Percentiles rank a stretch among this genome's conserved stretches.
These are phyloP conservation scores for Sceloporus undulatus DNA, from an alignment of 2,113 vertebrate genomes.

Conservation along the genomic window DNA sequence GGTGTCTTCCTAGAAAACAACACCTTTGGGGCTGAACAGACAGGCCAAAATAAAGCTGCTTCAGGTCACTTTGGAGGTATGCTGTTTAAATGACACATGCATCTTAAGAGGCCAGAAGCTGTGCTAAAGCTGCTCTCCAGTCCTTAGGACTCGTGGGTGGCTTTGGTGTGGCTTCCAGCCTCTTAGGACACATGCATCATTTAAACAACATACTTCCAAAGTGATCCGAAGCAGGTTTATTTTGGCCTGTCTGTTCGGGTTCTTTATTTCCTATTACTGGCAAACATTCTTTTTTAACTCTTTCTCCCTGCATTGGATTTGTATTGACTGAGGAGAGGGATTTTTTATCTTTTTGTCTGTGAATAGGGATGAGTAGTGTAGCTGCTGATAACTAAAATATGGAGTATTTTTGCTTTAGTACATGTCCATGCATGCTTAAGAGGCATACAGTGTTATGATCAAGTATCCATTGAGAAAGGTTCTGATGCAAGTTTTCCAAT, in stretches of 20 bases:
- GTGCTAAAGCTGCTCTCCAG: too few relatives aligned
- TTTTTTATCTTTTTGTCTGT: slow-evolving; percentile 61
- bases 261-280: slow-evolving; percentile 59
- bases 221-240: too few relatives aligned
- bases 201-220: too few relatives aligned
- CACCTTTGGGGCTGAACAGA: too few relatives aligned
- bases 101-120: too few relatives aligned
- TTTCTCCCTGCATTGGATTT: slow-evolving; percentile 55
- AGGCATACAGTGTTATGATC: slow-evolving; percentile 60
- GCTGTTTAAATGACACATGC: too few relatives aligned
- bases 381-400: not conserved
- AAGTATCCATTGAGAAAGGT: slow-evolving; percentile 28
- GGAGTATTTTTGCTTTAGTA: slow-evolving; percentile 39
- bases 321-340: slow-evolving; percentile 52
- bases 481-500: not conserved
- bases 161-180: too few relatives aligned
- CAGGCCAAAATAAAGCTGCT: slow-evolving; percentile 26
- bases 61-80: too few relatives aligned
- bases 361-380: slow-evolving; percentile 55
- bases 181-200: too few relatives aligned
- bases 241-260: too few relatives aligned
- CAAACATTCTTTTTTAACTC: slow-evolving; percentile 57
- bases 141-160: too few relatives aligned
- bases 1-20: not conserved
- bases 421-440: slow-evolving; percentile 25